A percentile compares a stretch with the other conserved stretches of the same genome.
Conservation (phyloP, 2,888 invertebrate genomes). For the Dysmachus trigonus region DNA sequence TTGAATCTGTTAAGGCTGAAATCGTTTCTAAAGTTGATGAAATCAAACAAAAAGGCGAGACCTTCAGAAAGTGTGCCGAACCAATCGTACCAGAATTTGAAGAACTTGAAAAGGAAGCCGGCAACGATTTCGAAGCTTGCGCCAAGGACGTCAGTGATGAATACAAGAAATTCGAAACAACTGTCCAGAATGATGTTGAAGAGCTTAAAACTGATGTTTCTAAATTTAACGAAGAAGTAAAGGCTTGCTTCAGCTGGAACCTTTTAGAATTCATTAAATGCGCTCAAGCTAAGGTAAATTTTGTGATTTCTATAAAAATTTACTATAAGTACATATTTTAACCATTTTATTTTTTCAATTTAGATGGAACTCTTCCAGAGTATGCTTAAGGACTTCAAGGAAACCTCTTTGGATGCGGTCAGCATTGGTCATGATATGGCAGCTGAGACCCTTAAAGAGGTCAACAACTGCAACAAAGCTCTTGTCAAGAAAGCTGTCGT, state of each 20-base stretch:
- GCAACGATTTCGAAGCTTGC: not conserved
- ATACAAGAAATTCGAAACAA: not conserved
- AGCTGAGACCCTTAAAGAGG: not conserved
- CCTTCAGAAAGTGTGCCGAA: not conserved
- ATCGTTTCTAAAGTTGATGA: not conserved
- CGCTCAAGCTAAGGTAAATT: not conserved
- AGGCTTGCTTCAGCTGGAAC: not conserved
- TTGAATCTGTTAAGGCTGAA: not conserved
- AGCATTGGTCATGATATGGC: not conserved
- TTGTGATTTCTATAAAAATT: not conserved
- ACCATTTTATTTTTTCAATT: not conserved
- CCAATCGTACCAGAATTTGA: not conserved
- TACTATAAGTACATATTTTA: not conserved
- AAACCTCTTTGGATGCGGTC: not conserved
- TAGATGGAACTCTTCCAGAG: not conserved
- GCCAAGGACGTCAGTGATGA: not conserved
- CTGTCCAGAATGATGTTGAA: not conserved
- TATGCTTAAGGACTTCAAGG: not conserved
- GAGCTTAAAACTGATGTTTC: not conserved
- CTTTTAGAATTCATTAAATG: not conserved
- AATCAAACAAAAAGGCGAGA: not conserved
- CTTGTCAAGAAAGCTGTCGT: not conserved
- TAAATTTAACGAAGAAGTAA: not conserved
- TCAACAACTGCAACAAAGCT: not conserved
- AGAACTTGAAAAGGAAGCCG: not conserved